Base-by-base conservation (phyloP, 2,888 invertebrate genomes). In the Tipula helvola region DNA sequence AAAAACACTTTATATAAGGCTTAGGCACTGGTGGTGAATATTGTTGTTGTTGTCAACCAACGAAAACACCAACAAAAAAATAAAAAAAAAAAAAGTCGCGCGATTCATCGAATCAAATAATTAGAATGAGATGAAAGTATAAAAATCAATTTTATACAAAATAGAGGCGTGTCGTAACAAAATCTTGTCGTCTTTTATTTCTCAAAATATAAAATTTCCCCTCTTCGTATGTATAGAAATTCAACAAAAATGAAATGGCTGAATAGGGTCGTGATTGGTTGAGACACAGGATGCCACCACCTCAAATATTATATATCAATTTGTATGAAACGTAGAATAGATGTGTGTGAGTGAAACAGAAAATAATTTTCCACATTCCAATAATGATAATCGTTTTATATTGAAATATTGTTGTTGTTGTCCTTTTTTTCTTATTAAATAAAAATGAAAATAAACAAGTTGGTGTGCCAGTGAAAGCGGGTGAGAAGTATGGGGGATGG, bases 381-480 rank as follows among this genome's bases (percentile, higher is more conserved):
- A 71, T 71, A 71, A 71, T 71, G 71, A 71, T 71, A 71, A 71
- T 71, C 71, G 71, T 71, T 71, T 71, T 71, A 71, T 71, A 71
- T 71, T 71, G 28, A 71, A 71, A 71, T 28, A 71, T 71, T 71
- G 71, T 71, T 71, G 71, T 71, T 71, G 71, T 71, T 71, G 71
- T 71, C 71, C 71, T 71, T 28, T 71, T 57, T 71, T 71, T 71
- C 71, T 71, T 71, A 71, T 71, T 71, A 71, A 71, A 71, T 71
- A 71, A 71, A 71, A 52, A 52, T 16, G 39, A 44, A 44, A 44
- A 52, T 52, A 52, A 52, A 16, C 44, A 7, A 39, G 16, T 28
- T 12, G 71, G 28, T 28, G 10, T 16, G 7, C 8, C 1, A 28
- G 3, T 28, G 71, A 10, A 13, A 71, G 71, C 28, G 28, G 28